Conservation (phyloP, 92 coral and sea anemone genomes). For the Palythoa grandiflora region DNA sequence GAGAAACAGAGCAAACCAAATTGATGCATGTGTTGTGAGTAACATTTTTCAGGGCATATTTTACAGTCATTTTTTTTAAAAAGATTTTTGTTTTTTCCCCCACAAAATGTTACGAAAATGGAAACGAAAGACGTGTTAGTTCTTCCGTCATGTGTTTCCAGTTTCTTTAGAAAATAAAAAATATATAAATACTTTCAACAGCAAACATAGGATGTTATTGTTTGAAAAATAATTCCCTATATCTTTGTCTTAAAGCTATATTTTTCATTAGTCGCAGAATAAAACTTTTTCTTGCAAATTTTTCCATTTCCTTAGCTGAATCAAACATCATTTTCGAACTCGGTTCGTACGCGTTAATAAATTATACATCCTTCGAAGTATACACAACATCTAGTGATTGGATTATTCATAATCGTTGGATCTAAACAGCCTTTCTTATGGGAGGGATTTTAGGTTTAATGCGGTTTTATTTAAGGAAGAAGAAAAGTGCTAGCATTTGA, state of each 20-base stretch:
- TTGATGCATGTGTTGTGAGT: constrained; percentile 18
- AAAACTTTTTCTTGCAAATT: constrained; percentile 5
- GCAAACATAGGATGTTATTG: constrained; percentile 30
- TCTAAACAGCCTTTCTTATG: constrained; percentile 33
- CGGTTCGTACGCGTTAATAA: constrained; percentile 20
- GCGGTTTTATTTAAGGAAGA: constrained; percentile 42
- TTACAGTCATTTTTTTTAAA: constrained; percentile 56
- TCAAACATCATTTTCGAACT: constrained; percentile 36
- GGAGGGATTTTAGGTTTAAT: constrained; percentile 28
- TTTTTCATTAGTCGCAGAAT: constrained; percentile 26
- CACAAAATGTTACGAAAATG: constrained; percentile 13
- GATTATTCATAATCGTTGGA: constrained; percentile 17
- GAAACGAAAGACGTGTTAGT: not conserved
- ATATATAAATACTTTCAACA: not conserved
- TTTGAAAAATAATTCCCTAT: not conserved
- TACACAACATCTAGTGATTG: constrained; percentile 12
- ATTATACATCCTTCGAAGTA: constrained; percentile 11
- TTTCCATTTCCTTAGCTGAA: constrained; percentile 19
- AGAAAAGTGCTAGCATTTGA: not conserved
- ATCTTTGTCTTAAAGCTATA: constrained; percentile 23
- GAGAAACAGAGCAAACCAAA: constrained; percentile 72
- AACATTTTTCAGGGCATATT: constrained; percentile 71
- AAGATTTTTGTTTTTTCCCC: constrained; percentile 54
- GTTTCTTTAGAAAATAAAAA: not conserved
- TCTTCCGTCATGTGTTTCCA: not conserved